A percentile compares a stretch with the other conserved stretches of the same genome.
These are phyloP conservation scores for Hyposoter dolosus DNA, from an alignment of 2,888 invertebrate species.

Conservation along the genomic window DNA sequence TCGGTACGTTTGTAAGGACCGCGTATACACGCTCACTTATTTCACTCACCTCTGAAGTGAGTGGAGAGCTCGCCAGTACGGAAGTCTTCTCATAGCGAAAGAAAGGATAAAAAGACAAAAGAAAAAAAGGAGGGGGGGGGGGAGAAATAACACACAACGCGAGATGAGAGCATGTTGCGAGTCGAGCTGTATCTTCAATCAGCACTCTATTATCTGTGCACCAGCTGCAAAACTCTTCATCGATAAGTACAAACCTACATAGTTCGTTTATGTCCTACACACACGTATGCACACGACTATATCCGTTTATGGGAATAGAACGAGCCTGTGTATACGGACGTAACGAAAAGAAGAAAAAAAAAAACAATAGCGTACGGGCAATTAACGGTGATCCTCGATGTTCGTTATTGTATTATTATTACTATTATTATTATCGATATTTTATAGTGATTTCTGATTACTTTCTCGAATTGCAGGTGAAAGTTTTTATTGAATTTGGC, in stretches of 20 bases:
- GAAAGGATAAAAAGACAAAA: slow-evolving; percentile 13
- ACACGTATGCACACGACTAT: not conserved
- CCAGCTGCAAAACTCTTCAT: slow-evolving; percentile 60
- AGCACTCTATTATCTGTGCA: slow-evolving; percentile 64
- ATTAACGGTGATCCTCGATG: not conserved
- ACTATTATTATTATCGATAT: not conserved
- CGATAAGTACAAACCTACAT: slow-evolving; percentile 43
- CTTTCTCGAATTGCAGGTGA: not conserved
- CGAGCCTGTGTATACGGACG: not conserved
- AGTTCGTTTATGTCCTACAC: not conserved
- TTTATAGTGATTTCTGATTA: not conserved
- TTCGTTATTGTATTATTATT: not conserved
- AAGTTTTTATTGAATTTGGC: not conserved
- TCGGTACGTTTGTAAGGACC: not conserved
- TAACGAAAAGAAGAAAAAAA: not conserved
- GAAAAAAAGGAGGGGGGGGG: not conserved
- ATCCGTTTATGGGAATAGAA: not conserved
- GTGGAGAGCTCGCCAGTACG: slow-evolving; percentile 40
- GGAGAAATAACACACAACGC: slow-evolving; percentile 19
- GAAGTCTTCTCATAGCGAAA: slow-evolving; percentile 44
- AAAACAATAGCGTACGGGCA: not conserved
- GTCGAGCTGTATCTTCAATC: slow-evolving; percentile 65
- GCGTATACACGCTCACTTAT: slow-evolving; percentile 34
- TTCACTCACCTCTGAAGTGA: slow-evolving; percentile 38
- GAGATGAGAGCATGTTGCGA: slow-evolving; percentile 52